A percentile compares a stretch with the other conserved stretches of the same genome.
Conservation (phyloP, 2,113 vertebrate genomes). For the Heterocephalus glaber region DNA sequence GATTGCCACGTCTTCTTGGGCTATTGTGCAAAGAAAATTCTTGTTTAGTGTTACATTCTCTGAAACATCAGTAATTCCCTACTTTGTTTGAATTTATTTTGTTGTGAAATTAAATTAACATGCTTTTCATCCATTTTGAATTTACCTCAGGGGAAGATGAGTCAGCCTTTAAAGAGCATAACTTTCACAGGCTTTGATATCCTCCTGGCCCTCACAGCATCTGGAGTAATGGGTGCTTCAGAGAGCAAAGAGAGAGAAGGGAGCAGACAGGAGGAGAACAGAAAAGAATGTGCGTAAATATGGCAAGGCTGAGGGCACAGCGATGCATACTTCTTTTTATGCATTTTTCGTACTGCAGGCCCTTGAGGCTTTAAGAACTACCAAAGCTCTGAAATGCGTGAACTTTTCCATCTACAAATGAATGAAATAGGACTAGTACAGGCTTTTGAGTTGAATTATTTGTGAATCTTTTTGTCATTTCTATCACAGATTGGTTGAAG, state of each 20-base stretch:
- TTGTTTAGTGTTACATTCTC: neutral
- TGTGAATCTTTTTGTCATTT: neutral
- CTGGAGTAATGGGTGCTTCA: neutral
- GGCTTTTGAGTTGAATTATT: neutral
- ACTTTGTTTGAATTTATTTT: neutral
- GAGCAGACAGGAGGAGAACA: neutral
- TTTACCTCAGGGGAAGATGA: neutral
- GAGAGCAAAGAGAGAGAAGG: neutral
- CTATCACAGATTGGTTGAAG: neutral
- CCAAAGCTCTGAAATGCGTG: neutral
- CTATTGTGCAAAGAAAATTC: neutral
- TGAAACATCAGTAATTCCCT: neutral
- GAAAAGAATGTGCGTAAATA: accelerated
- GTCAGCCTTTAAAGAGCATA: neutral
- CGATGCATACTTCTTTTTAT: neutral
- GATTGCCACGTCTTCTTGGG: neutral
- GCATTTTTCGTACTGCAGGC: neutral
- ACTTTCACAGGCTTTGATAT: neutral
- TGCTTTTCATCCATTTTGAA: neutral
- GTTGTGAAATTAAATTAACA: neutral
- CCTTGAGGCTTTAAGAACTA: neutral
- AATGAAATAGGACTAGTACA: neutral
- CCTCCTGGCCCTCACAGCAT: neutral
- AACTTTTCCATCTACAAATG: neutral
- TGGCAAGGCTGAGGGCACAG: neutral